Evolutionary conservation across 1,140 invertebrate genomes (phyloP), one percentile per base, ranked within the genome.

Genomic region (Drosophila subpulchrella): DNA sequence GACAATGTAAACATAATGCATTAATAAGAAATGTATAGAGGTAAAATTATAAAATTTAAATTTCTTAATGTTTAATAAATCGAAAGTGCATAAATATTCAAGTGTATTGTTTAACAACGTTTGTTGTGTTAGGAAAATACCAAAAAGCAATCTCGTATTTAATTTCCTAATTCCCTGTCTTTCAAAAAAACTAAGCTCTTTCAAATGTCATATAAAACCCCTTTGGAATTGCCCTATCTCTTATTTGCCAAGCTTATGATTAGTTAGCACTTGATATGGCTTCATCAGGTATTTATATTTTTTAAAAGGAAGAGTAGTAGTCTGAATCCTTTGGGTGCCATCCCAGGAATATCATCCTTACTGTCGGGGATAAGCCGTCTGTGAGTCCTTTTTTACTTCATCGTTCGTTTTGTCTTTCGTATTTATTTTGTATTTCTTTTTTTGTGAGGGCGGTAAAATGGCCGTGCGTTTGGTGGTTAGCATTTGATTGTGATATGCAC

Each of bases 401-500:
- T 7, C 30, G 44, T 50, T 46, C 24, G 46, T 59, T 59, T 58
- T 34, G 61, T 62, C 30, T 27, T 46, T 58, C 20, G 47, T 55
- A 30, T 54, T 32, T 53, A 12, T 36, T 47, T 55, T 11, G n/a
- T 27, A 6, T 30, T 7, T 17, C 30, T 47, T 38, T 38, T 36
- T 15, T 13, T 3, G 7, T n/a, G 47, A 13, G 39, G 24, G 36
- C 15, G 11, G 6, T 24, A 10, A 34, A 34, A 13, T 38, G 46
- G 48, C 27, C 34, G 54, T 42, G 32, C 17, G 20, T 27, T 38
- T 47, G 53, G 55, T 41, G 62, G 74, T 46, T 71, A 61, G 55
- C 83, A 68, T 88, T 89, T 88, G 82, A 86, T 83, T 86, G 82
- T 88, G 79, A 86, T 76, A 86, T 89, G 79, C 83, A 77, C 84